Percentiles rank a stretch among this genome's conserved stretches.
Evolutionary conservation across 2,113 vertebrate species (phyloP).

Genomic region (Callospermophilus lateralis): DNA sequence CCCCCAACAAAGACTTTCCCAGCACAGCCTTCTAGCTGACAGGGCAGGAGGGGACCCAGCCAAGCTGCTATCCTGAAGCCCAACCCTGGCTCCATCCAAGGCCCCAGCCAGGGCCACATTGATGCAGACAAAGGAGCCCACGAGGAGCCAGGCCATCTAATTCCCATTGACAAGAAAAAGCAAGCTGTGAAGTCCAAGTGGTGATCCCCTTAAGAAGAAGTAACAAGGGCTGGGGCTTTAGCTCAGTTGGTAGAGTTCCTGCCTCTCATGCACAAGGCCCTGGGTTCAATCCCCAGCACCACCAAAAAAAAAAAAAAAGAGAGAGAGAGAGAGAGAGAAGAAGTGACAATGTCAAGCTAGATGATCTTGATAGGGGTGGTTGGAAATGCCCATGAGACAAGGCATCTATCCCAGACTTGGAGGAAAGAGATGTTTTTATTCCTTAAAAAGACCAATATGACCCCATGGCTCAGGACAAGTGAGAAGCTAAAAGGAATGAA

Average conservation of each 20-base stretch:
- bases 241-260: too few relatives aligned
- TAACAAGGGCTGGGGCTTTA: too few relatives aligned
- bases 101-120: rapidly evolving
- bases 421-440: not conserved
- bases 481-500: not conserved
- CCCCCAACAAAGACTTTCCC: not conserved
- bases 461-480: not conserved
- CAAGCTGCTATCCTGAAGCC: not conserved
- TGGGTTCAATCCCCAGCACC: too few relatives aligned
- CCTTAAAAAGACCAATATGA: not conserved
- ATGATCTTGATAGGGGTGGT: not conserved
- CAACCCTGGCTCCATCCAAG: not conserved
- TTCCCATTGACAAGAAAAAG: not conserved
- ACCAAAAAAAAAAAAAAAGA: too few relatives aligned
- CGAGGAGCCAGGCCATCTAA: rapidly evolving
- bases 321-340: too few relatives aligned
- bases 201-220: not conserved
- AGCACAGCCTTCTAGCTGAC: not conserved
- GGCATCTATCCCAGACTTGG: not conserved
- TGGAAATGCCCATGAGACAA: not conserved
- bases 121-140: not conserved
- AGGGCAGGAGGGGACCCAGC: too few relatives aligned
- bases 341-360: not conserved
- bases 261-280: too few relatives aligned
- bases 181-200: not conserved